These are phyloP conservation scores for Mycetomoellerius zeteki DNA, from an alignment of 1,140 invertebrate genomes.

Conservation along the genomic window DNA sequence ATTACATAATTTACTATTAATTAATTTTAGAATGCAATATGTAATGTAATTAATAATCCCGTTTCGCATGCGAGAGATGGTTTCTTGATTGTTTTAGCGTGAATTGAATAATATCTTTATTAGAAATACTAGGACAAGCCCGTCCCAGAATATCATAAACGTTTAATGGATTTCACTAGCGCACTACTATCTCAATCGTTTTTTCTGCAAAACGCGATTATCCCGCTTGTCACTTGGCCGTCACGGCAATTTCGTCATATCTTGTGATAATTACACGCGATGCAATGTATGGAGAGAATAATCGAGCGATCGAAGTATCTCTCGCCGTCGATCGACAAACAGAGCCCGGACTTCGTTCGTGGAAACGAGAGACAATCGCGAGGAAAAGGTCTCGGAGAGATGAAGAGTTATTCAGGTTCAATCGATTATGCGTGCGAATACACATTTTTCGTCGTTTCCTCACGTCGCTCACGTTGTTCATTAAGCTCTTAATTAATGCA, in stretches of 20 bases:
- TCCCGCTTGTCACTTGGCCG: constrained; percentile 65
- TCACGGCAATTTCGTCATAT: constrained; percentile 58
- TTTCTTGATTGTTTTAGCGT: constrained; percentile 2
- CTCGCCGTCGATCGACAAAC: constrained; percentile 48
- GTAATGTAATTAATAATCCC: constrained; percentile 15
- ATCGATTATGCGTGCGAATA: constrained; percentile 49
- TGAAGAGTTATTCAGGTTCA: constrained; percentile 42
- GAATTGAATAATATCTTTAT: constrained; percentile 25
- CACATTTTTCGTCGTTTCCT: constrained; percentile 45
- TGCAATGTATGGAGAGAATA: constrained; percentile 42
- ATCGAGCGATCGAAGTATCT: constrained; percentile 43
- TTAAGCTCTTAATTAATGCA: constrained; percentile 64
- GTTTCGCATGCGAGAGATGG: neutral
- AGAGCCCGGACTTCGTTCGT: constrained; percentile 37
- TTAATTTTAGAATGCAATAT: constrained; percentile 13
- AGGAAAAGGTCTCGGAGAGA: constrained; percentile 38
- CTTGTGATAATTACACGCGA: constrained; percentile 59
- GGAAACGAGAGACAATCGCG: constrained; percentile 45
- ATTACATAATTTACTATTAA: constrained; percentile 13
- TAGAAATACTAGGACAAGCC: neutral
- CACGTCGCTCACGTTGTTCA: constrained; percentile 49
- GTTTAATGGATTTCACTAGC: constrained; percentile 36
- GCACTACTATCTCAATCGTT: constrained; percentile 30
- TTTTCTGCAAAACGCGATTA: constrained; percentile 58
- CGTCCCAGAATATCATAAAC: constrained; percentile 13